Percentiles rank a stretch among this genome's conserved stretches.
Conservation (phyloP, 2,113 vertebrate genomes). For the Odocoileus hemionus region DNA sequence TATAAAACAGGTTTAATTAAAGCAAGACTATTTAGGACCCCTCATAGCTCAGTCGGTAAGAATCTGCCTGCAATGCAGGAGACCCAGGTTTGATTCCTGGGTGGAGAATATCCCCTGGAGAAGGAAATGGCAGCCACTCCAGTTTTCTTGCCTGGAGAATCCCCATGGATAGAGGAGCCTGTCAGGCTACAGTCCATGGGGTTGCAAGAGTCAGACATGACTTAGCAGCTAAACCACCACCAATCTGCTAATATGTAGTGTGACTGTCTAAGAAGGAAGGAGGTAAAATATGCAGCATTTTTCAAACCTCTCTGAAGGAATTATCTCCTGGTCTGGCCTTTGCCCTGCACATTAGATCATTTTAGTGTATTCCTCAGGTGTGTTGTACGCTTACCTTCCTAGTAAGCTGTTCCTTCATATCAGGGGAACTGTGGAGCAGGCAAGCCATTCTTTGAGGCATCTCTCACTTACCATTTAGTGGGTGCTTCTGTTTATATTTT, state of each 20-base stretch:
- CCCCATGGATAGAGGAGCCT: neutral
- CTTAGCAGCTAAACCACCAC: neutral
- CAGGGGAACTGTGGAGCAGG: neutral
- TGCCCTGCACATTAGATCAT: neutral
- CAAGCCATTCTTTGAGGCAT: neutral
- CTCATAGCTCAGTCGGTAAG: neutral
- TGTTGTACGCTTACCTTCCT: neutral
- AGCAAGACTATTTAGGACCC: neutral
- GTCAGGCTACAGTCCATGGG: neutral
- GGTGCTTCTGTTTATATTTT: neutral
- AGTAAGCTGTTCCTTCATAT: neutral
- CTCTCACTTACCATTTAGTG: neutral
- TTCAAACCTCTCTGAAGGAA: neutral
- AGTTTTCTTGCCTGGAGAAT: neutral
- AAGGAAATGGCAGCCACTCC: neutral
- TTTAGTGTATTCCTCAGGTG: neutral
- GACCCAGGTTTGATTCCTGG: neutral
- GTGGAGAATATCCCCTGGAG: neutral
- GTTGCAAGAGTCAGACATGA: neutral
- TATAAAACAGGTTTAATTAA: neutral
- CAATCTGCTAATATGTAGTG: neutral
- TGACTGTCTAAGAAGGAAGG: neutral
- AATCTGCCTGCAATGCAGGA: neutral
- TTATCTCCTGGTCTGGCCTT: neutral
- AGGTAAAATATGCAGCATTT: neutral